Base-by-base conservation (phyloP, 2,113 vertebrate genomes). In the Cisticola juncidis region DNA sequence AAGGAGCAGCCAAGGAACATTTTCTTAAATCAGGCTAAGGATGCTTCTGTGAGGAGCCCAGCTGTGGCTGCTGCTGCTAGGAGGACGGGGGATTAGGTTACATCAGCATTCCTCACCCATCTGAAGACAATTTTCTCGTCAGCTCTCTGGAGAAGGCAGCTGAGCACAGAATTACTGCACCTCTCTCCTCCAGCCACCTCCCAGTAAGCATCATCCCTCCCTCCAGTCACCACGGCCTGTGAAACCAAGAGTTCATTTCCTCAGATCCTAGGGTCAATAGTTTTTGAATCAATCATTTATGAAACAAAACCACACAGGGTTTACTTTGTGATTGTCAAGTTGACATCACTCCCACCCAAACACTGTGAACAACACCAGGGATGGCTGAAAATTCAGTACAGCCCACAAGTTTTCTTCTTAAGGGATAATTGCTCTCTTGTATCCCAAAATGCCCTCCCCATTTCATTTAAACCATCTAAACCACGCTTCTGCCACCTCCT, bases 401-500 rank as follows among this genome's bases (percentile, higher is more conserved):
- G 48, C 12, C 51, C 61, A 38, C 9, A 15, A 3, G 47, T 35
- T 29, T 50, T 29, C 57, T 64, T 47, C 22, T 14, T 51, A 22
- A 76, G 70, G 40, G 35, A 79, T 8, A 87, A 36, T 0, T 35
- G 24, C 21, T 72, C 25, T 22, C 42, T 11, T 8, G 28, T 26
- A 33, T 7, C 35, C 45, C 36, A 53, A 50, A 62, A 65, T 5
- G 53, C 23, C 65, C 9, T 26, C 53, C 28, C n/a, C 3, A 9
- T 50, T 58, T 33, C 18, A 54, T 62, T 65, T 65, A 72, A 80
- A 65, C 6, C 54, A 76, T 17, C 25, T 31, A 1, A 54, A 44
- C 48, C 28, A 38, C 0, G 0, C 21, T 62, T 83, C 42, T 1
- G 0, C 25, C 42, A 53, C 16, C 71, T 74, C 40, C n/a, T 33